Evolutionary conservation across 2,888 invertebrate genomes (phyloP).

Genomic region (Drosophila mulleri): DNA sequence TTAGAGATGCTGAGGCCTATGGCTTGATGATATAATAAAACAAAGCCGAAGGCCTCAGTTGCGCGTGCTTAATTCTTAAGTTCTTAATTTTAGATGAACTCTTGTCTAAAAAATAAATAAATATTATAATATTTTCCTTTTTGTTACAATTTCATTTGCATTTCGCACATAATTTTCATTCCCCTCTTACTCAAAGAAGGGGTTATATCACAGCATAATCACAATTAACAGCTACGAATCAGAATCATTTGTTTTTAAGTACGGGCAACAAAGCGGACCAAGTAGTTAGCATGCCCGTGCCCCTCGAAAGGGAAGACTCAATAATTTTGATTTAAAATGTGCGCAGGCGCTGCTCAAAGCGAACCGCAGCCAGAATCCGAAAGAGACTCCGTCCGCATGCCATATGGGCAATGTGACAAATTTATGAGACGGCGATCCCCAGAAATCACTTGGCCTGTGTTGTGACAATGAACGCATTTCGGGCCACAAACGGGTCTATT

Average conservation of each 20-base stretch:
- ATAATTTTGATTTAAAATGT: slow-evolving; percentile 73
- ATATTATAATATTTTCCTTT: too few species aligned
- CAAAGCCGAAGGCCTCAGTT: too few species aligned
- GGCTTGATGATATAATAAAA: too few species aligned
- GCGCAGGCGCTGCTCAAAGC: slow-evolving; percentile 71
- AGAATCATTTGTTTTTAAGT: background rate
- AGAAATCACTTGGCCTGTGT: slow-evolving; percentile 42
- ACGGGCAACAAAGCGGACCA: background rate
- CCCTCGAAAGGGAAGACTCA: slow-evolving; percentile 15
- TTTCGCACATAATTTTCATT: too few species aligned
- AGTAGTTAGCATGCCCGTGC: slow-evolving; percentile 8
- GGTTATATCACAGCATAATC: too few species aligned
- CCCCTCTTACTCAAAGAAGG: too few species aligned
- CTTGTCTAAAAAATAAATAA: too few species aligned
- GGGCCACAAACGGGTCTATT: slow-evolving; percentile 52
- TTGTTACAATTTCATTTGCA: too few species aligned
- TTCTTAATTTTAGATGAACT: too few species aligned
- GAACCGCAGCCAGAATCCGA: slow-evolving; percentile 27
- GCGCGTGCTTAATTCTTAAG: too few species aligned
- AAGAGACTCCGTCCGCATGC: slow-evolving; percentile 34
- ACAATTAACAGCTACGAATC: background rate
- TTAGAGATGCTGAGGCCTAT: too few species aligned
- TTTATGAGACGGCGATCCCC: slow-evolving; percentile 63
- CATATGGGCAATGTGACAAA: slow-evolving; percentile 69
- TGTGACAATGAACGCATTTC: slow-evolving; percentile 67